phyloP scores from a whole-genome alignment of 92 coral and sea anemone genomes.

The Epizoanthus ramosus region DNA sequence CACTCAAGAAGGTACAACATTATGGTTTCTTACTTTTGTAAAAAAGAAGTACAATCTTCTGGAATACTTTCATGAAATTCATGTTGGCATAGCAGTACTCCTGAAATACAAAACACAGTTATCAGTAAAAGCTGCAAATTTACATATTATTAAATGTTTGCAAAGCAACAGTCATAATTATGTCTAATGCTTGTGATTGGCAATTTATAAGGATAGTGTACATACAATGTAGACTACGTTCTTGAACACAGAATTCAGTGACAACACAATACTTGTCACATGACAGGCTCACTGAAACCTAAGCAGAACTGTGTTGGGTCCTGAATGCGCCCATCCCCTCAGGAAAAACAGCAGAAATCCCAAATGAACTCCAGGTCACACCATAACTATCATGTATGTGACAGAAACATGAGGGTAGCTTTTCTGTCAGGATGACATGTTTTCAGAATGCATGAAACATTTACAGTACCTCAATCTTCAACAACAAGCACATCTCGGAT shows the following conservation, averaged over 20 bases:
- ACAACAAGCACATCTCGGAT: slow-evolving; percentile 82
- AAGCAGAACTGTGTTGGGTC: too few species aligned
- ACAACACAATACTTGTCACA: too few species aligned
- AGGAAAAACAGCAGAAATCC: too few species aligned
- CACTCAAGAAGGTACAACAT: not conserved
- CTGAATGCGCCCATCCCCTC: too few species aligned
- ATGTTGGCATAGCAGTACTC: slow-evolving; percentile 97
- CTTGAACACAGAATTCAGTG: too few species aligned
- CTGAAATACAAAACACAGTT: slow-evolving; percentile 46
- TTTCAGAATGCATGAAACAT: not conserved
- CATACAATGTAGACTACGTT: too few species aligned
- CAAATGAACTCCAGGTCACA: too few species aligned
- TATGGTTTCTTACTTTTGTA: slow-evolving; percentile 87
- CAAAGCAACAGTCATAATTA: not conserved
- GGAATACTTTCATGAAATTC: slow-evolving; percentile 97
- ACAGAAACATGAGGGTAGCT: not conserved
- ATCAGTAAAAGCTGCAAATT: not conserved
- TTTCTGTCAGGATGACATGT: not conserved
- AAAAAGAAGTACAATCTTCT: slow-evolving; percentile 91
- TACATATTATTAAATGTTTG: not conserved
- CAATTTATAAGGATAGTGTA: too few species aligned
- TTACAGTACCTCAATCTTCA: slow-evolving; percentile 82
- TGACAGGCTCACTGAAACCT: too few species aligned
- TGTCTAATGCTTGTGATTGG: not conserved
- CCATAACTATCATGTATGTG: not conserved